Base-by-base conservation (phyloP, 2,113 vertebrate genomes). In the Opisthocomus hoazin region DNA sequence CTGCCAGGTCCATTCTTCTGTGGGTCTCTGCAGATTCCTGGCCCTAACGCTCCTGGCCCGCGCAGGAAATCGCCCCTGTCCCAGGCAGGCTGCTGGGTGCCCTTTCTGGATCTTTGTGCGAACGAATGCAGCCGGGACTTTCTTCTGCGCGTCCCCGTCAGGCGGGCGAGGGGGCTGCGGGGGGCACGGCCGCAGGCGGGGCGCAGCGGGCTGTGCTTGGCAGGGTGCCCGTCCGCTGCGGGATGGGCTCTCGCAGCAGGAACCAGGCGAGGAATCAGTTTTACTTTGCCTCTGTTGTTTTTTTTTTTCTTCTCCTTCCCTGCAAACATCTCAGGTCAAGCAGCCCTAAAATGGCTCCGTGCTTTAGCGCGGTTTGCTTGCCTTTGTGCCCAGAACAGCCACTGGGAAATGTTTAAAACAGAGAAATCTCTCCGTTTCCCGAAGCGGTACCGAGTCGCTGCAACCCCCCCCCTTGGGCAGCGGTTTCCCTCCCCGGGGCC, bases 61-160 rank as follows among this genome's bases (percentile, higher is more conserved):
- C 21, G 6, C 12, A 14, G 20, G 53, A 21, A 66, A n/a, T 1
- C 45, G 53, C 23, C 34, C 34, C 64, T 3, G 10, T 9, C 46
- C 21, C 46, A 6, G 60, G 63, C 27, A 21, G 61, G 46, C 37
- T 30, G 56, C 56, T 1, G 22, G 57, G 10, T 19, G 46, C 46
- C 46, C 48, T 61, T 53, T 3, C 46, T 7, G 46, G n/a, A 5
- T 20, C 32, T 34, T 14, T 14, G 18, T 1, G 13, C 1, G 34
- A 10, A 23, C 21, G 20, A 8, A 15, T 3, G 20, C 48, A 64
- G 73, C 6, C 16, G 3, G 65, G 50, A 27, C n/a, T 30, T 26
- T n/a, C 6, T 17, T 12, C 22, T 1, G 10, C 29, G 7, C 3
- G 19, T 1, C 22, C 22, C 65, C 1, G 0, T 2, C 36, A 19